Percentiles rank a stretch among this genome's conserved stretches.
Evolutionary conservation across 1,140 invertebrate species (phyloP).

Genomic region (Elymnias hypermnestra): DNA sequence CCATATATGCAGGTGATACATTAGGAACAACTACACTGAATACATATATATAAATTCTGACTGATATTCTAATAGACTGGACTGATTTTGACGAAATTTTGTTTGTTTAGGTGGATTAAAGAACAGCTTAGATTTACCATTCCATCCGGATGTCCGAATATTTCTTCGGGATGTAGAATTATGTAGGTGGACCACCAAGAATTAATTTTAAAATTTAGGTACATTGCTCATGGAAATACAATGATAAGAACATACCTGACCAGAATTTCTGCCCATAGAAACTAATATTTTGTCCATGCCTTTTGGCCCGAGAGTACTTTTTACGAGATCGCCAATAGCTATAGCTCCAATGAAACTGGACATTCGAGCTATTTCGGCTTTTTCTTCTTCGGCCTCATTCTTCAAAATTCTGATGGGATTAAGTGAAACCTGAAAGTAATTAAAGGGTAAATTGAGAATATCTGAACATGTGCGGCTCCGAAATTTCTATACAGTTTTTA

Average conservation of each 20-base stretch:
- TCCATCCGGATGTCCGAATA: too few species aligned
- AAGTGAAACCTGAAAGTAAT: slow-evolving; percentile 83
- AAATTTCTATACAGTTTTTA: background rate
- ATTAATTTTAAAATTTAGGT: too few species aligned
- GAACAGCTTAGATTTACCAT: too few species aligned
- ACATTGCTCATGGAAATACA: too few species aligned
- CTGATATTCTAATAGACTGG: too few species aligned
- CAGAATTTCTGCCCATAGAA: slow-evolving; percentile 87
- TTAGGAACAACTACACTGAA: too few species aligned
- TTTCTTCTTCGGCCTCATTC: slow-evolving; percentile 97
- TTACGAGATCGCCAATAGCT: slow-evolving; percentile 98
- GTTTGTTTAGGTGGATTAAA: too few species aligned
- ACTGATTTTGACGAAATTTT: too few species aligned
- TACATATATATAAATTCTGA: too few species aligned
- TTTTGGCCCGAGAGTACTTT: slow-evolving; percentile 98
- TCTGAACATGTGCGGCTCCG: slow-evolving; percentile 44
- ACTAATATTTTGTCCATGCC: slow-evolving; percentile 99
- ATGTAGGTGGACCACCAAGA: too few species aligned
- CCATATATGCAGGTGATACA: too few species aligned
- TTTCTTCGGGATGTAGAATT: too few species aligned
- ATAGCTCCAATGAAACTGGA: slow-evolving; percentile 99
- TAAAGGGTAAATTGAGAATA: slow-evolving; percentile 24
- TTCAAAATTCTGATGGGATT: slow-evolving; percentile 97
- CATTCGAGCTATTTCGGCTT: slow-evolving; percentile 95
- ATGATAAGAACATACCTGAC: slow-evolving; percentile 72